phyloP scores from a whole-genome alignment of 1,140 invertebrate genomes.

The Argopecten irradians region DNA sequence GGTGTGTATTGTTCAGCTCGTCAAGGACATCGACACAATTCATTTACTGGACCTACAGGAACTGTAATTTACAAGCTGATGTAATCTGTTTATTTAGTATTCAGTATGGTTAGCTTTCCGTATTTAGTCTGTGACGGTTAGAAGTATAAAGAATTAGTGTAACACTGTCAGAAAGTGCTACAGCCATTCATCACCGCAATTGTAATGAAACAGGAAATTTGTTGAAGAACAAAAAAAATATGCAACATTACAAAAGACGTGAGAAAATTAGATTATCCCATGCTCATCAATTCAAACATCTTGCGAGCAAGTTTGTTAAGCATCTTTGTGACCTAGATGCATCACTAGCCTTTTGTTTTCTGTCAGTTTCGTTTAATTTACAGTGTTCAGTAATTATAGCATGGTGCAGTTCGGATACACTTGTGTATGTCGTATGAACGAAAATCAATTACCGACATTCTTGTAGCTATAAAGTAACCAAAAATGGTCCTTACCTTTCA shows the following conservation, averaged over 20 bases:
- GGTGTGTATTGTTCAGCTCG: background rate
- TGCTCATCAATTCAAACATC: background rate
- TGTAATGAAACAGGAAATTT: background rate
- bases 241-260: background rate
- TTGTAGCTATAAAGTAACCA: background rate
- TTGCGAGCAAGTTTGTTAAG: background rate
- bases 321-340: background rate
- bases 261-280: background rate
- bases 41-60: background rate
- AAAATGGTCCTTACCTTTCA: too few relatives aligned
- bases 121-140: background rate
- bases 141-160: background rate
- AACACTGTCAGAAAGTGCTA: background rate
- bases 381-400: background rate
- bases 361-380: background rate
- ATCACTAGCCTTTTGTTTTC: background rate
- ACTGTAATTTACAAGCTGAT: background rate
- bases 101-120: background rate
- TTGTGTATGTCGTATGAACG: background rate
- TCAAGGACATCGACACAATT: background rate
- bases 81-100: background rate
- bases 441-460: background rate
- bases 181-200: background rate
- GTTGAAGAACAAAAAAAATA: background rate
- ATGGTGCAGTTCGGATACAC: background rate